Percentiles rank a stretch among this genome's conserved stretches.
Conservation (phyloP, 2,797 vertebrate species). For the Acipenser oxyrinchus region DNA sequence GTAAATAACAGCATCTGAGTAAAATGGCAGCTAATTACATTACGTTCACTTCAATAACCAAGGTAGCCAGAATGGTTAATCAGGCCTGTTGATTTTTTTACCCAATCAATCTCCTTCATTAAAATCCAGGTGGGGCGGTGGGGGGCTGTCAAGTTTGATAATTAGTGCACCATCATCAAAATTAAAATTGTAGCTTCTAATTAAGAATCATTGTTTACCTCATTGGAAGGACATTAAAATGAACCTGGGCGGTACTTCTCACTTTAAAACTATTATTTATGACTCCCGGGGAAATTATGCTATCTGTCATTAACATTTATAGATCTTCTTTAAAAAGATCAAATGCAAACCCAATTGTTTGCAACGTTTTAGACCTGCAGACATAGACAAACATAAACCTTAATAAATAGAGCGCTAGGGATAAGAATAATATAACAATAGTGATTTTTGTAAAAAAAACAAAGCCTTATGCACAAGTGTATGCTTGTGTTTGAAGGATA, state of each 20-base stretch:
- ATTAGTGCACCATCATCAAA: slow-evolving; percentile 82
- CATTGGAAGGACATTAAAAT: slow-evolving; percentile 70
- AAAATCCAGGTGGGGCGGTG: slow-evolving; percentile 57
- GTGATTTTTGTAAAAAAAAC: too few relatives aligned
- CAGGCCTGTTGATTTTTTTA: slow-evolving; percentile 57
- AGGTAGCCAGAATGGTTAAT: slow-evolving; percentile 64
- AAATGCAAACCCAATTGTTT: too few relatives aligned
- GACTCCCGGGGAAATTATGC: slow-evolving; percentile 26
- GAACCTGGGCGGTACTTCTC: slow-evolving; percentile 37
- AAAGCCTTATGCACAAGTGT: too few relatives aligned
- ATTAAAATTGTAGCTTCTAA: slow-evolving; percentile 85
- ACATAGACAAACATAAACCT: too few relatives aligned
- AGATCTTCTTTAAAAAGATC: slow-evolving; percentile 35
- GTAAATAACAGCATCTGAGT: slow-evolving; percentile 36
- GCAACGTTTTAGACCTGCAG: too few relatives aligned
- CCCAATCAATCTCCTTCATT: slow-evolving; percentile 82
- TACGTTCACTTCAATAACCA: slow-evolving; percentile 60
- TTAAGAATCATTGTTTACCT: slow-evolving; percentile 87
- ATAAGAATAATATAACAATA: too few relatives aligned
- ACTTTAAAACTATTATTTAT: slow-evolving; percentile 29
- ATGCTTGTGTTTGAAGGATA: too few relatives aligned
- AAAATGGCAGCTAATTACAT: slow-evolving; percentile 61
- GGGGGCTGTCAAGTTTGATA: slow-evolving; percentile 74
- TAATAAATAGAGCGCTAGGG: too few relatives aligned
- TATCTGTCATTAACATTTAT: slow-evolving; percentile 47